A percentile compares a stretch with the other conserved stretches of the same genome.
Conservation (phyloP, 2,888 invertebrate genomes). For the Mechanitis messenoides region DNA sequence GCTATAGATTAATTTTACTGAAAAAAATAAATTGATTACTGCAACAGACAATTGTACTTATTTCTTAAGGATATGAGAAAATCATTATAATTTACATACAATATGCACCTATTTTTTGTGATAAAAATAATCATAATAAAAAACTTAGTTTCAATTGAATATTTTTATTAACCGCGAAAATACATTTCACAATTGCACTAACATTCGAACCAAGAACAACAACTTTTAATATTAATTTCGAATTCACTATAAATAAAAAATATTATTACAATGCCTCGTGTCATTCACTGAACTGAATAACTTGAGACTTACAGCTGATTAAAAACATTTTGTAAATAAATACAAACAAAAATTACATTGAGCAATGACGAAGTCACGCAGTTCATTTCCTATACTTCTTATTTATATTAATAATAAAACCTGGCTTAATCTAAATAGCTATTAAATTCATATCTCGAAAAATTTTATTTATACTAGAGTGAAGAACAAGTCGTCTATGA, state of each 20-base stretch:
- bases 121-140: constrained; percentile 33
- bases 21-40: too few relatives aligned
- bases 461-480: background rate
- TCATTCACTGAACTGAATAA: too few relatives aligned
- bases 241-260: constrained; percentile 18
- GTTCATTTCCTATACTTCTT: background rate
- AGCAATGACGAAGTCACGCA: constrained; percentile 34
- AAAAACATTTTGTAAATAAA: constrained; percentile 39
- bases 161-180: constrained; percentile 67
- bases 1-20: too few relatives aligned
- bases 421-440: constrained; percentile 10
- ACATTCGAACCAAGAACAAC: constrained; percentile 46
- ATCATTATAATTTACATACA: too few relatives aligned
- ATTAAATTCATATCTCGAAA: background rate
- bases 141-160: constrained; percentile 43
- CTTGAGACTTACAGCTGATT: too few relatives aligned
- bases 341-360: constrained; percentile 39
- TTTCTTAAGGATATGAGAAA: too few relatives aligned
- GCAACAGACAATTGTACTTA: too few relatives aligned
- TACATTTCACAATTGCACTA: constrained; percentile 52
- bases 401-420: constrained; percentile 28
- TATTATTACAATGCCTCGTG: background rate
- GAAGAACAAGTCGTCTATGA: background rate
- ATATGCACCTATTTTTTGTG: too few relatives aligned
- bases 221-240: constrained; percentile 26